Conservation (phyloP, 2,888 invertebrate genomes). For the Empis livida region DNA sequence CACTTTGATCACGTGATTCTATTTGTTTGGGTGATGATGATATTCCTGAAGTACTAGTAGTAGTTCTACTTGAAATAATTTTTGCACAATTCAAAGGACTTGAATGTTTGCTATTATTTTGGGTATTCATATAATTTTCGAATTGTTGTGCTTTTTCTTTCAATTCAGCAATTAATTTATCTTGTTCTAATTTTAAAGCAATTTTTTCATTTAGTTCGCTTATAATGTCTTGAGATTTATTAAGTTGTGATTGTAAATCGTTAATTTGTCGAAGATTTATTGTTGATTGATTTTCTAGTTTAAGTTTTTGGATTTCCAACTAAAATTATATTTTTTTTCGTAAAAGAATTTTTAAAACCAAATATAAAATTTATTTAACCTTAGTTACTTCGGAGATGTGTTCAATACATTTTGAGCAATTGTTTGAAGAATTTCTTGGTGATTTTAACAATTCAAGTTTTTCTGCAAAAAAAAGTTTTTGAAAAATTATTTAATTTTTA, state of each 20-base stretch:
- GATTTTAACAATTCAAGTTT: slow-evolving; percentile 16
- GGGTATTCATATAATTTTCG: slow-evolving; percentile 47
- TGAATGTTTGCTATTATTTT: slow-evolving; percentile 17
- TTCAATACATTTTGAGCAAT: slow-evolving; percentile 28
- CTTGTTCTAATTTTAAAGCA: slow-evolving; percentile 41
- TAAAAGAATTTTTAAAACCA: neutral
- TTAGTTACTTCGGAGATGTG: slow-evolving; percentile 25
- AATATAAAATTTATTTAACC: slow-evolving; percentile 15
- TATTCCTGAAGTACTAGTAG: slow-evolving; percentile 17
- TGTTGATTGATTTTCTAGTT: slow-evolving; percentile 23
- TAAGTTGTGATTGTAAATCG: slow-evolving; percentile 24
- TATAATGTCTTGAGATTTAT: slow-evolving; percentile 26
- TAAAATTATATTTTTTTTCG: slow-evolving; percentile 10
- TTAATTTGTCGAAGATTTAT: slow-evolving; percentile 24
- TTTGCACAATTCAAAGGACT: neutral
- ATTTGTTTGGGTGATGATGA: slow-evolving; percentile 16
- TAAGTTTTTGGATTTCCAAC: slow-evolving; percentile 30
- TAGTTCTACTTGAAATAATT: no score
- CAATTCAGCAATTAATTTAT: slow-evolving; percentile 44
- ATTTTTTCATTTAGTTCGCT: slow-evolving; percentile 28
- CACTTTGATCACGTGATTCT: slow-evolving; percentile 19
- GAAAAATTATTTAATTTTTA: no score
- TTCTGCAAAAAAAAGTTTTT: slow-evolving; percentile 7
- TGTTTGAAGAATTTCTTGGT: slow-evolving; percentile 9
- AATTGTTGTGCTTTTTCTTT: slow-evolving; percentile 50